Evolutionary conservation across 2,113 vertebrate species (phyloP), one percentile per base, ranked within the genome.

Genomic region (Brachypteracias leptosomus): DNA sequence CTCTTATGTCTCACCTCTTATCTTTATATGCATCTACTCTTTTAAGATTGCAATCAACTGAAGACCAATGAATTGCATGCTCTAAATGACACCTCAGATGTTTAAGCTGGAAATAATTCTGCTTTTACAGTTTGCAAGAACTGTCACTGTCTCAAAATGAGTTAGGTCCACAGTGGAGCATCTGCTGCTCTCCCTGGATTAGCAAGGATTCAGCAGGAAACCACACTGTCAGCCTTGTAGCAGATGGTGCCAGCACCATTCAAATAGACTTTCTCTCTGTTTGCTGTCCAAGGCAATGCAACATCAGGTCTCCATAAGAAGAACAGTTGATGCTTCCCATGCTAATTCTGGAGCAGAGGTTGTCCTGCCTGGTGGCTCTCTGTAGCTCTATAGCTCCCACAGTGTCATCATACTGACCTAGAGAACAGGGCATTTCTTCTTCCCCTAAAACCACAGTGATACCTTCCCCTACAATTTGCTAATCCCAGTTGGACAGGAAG

Each of bases 241-340:
- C 46, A 52, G 51, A 72, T 70, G 59, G 59, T 2, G 5, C 22
- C 61, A 18, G 47, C 66, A 55, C 8, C 29, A 11, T 46, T 46
- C 44, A 9, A n/a, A 62, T 2, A 65, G 51, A 51, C 26, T 36
- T 40, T n/a, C 25, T 54, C 38, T 35, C 26, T 20, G 2, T 7
- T 40, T 0, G 0, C 70, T 51, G 33, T 49, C 31, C 63, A 10
- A 68, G 18, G 35, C 29, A 80, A 47, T 2, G 31, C 22, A 46
- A 4, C 33, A 9, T 8, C 44, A 49, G 38, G 16, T 38, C 38
- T 63, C 29, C 5, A 1, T 24, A 2, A 44, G 70, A 38, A 47
- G 57, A 63, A 24, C 47, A n/a, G 33, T 3, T 70, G 81, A n/a
- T 57, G 46, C 1, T 61, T 44, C 38, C 21, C 33, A 5, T 1